Conservation (phyloP, 2,113 vertebrate species). For the Microtus ochrogaster region DNA sequence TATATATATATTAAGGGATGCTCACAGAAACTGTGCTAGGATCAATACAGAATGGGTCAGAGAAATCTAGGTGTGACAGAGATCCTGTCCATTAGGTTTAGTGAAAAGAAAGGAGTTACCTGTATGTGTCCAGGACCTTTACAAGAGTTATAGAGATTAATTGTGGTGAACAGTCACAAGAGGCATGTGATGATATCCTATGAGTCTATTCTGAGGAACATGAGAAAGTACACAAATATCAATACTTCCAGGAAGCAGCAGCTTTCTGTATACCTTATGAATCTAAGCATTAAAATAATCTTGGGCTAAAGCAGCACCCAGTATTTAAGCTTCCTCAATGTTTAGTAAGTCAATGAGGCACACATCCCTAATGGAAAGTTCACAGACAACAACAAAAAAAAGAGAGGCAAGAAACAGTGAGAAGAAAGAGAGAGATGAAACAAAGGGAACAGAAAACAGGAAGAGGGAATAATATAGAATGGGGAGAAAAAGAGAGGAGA, state of each 20-base stretch:
- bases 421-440: background rate
- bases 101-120: background rate
- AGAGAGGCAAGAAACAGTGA: background rate
- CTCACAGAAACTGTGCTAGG: background rate
- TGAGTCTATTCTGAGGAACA: background rate
- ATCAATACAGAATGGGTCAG: background rate
- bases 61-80: background rate
- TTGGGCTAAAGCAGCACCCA: background rate
- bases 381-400: background rate
- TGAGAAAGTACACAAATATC: background rate
- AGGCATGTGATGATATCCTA: background rate
- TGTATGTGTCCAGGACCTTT: background rate
- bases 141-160: background rate
- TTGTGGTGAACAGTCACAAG: background rate
- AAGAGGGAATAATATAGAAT: no score
- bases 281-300: background rate
- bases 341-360: background rate
- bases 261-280: background rate
- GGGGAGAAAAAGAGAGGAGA: background rate
- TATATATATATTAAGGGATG: background rate
- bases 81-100: background rate
- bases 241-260: background rate
- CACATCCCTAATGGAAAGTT: conserved; percentile 1
- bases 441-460: background rate
- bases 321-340: background rate